Conservation (phyloP, 2,888 invertebrate species). For the Argynnis bischoffii region DNA sequence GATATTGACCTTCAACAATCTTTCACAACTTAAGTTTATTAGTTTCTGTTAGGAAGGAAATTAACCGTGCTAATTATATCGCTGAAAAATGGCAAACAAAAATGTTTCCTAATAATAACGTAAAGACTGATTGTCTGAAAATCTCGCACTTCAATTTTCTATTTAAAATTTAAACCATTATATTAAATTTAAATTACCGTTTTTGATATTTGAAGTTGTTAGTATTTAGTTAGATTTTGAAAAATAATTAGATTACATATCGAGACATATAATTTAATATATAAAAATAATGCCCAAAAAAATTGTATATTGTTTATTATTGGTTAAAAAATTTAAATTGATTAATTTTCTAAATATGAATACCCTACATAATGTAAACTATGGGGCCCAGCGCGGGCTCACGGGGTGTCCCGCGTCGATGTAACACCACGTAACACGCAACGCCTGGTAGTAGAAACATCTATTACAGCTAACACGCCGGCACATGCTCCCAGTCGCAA, state of each 20-base stretch:
- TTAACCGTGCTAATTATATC: constrained; percentile 21
- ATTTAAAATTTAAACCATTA: too few relatives aligned
- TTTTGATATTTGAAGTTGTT: too few relatives aligned
- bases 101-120: constrained; percentile 3
- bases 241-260: too few relatives aligned
- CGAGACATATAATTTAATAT: too few relatives aligned
- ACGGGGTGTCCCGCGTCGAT: not conserved
- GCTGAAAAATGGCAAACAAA: constrained; percentile 16
- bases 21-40: constrained; percentile 14
- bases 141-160: not conserved
- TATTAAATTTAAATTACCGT: too few relatives aligned
- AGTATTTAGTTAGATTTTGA: too few relatives aligned
- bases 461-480: not conserved
- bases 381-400: too few relatives aligned
- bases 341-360: too few relatives aligned
- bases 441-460: constrained; percentile 11
- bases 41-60: constrained; percentile 18
- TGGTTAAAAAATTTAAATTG: too few relatives aligned
- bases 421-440: not conserved
- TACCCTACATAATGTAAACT: too few relatives aligned
- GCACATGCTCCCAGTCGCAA: constrained; percentile 19
- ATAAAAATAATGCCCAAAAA: too few relatives aligned
- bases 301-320: too few relatives aligned
- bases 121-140: not conserved
- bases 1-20: constrained; percentile 29